Evolutionary conservation across 2,797 vertebrate genomes (phyloP).

Genomic region (Phalloptychus januarius): DNA sequence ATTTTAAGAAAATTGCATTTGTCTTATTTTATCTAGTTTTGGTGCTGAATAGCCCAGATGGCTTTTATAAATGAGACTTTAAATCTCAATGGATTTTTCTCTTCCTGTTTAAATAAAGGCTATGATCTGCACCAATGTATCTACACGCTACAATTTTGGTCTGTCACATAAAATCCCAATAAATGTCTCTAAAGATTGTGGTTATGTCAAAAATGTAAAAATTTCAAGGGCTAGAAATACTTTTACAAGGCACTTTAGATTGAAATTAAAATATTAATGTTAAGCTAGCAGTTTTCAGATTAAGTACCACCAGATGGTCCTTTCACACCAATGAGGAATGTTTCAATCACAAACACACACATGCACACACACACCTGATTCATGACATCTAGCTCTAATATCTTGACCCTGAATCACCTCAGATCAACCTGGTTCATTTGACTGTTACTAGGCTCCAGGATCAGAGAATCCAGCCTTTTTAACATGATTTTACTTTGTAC

Average conservation of each 20-base stretch:
- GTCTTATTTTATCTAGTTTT: too few relatives aligned
- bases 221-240: background rate
- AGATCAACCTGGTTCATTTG: background rate
- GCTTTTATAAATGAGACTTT: too few relatives aligned
- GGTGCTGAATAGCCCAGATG: too few relatives aligned
- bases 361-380: background rate
- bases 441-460: background rate
- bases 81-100: too few relatives aligned
- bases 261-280: background rate
- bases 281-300: background rate
- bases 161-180: background rate
- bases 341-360: background rate
- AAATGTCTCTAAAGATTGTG: background rate
- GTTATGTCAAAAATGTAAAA: background rate
- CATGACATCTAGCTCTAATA: background rate
- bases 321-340: background rate
- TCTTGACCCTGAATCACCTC: background rate
- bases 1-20: too few relatives aligned
- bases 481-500: background rate
- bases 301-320: background rate
- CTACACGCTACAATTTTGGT: background rate
- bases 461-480: background rate
- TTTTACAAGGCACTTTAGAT: background rate
- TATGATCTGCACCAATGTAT: background rate
- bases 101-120: too few relatives aligned